Conservation (phyloP, 2,888 invertebrate genomes). For the Dione vanillae region DNA sequence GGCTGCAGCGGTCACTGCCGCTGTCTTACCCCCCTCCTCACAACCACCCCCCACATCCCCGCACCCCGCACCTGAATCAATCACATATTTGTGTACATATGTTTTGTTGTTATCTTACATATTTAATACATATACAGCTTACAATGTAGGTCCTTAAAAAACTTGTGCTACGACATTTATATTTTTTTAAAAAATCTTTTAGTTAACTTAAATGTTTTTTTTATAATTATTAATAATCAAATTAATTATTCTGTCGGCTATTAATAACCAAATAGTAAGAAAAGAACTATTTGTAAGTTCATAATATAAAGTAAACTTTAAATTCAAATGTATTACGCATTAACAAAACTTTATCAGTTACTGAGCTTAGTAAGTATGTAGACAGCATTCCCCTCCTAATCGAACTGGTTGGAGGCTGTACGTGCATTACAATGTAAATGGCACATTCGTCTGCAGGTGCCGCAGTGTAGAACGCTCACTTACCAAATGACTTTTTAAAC, state of each 20-base stretch:
- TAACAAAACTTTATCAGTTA: constrained; percentile 45
- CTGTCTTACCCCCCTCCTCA: constrained; percentile 54
- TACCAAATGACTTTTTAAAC: constrained; percentile 54
- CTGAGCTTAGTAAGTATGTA: constrained; percentile 53
- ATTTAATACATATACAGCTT: constrained; percentile 40
- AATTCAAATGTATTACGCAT: constrained; percentile 30
- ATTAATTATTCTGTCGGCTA: no score
- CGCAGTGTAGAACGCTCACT: constrained; percentile 66
- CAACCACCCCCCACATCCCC: constrained; percentile 36
- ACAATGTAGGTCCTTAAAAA: constrained; percentile 29
- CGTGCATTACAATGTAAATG: constrained; percentile 81
- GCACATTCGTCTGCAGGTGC: constrained; percentile 80
- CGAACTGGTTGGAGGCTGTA: constrained; percentile 76
- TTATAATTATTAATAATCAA: no score
- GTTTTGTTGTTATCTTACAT: constrained; percentile 49
- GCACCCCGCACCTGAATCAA: constrained; percentile 60
- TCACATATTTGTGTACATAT: constrained; percentile 62
- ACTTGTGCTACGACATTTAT: constrained; percentile 15
- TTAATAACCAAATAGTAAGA: neutral
- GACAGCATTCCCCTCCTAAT: constrained; percentile 78
- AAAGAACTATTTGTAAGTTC: neutral
- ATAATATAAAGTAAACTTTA: neutral
- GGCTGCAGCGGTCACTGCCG: constrained; percentile 80
- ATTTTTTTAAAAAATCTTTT: no score
- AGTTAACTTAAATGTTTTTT: no score